phyloP scores from a whole-genome alignment of 2,888 invertebrate genomes.

The Thysanoteuthis rhombus region DNA sequence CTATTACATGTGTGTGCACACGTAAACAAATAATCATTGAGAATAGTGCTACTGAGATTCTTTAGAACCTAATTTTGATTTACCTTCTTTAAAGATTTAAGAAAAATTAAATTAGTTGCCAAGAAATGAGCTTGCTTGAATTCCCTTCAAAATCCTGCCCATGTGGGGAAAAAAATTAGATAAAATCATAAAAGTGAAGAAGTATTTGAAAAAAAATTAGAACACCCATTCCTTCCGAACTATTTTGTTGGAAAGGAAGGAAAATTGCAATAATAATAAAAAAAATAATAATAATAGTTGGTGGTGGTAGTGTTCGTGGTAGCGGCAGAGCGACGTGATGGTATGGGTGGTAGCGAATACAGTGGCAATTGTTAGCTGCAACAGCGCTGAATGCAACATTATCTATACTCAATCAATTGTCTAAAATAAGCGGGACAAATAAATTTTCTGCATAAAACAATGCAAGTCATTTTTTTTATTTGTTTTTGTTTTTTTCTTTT shows the following conservation, averaged over 20 bases:
- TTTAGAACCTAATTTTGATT: neutral
- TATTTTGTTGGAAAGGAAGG: too few species aligned
- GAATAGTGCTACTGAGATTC: neutral
- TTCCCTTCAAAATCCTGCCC: neutral
- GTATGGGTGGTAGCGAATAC: neutral
- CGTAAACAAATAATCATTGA: neutral
- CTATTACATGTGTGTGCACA: neutral
- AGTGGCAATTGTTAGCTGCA: slow-evolving; percentile 14
- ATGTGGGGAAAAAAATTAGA: neutral
- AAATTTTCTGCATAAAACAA: neutral
- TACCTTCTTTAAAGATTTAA: neutral
- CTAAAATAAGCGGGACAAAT: neutral
- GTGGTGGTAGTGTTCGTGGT: neutral
- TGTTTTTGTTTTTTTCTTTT: neutral
- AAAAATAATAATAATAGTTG: neutral
- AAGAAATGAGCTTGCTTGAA: neutral
- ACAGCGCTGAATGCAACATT: slow-evolving; percentile 21
- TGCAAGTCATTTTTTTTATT: neutral
- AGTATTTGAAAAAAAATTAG: too few species aligned
- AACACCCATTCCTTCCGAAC: too few species aligned
- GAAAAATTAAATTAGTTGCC: neutral
- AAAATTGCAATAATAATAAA: too few species aligned
- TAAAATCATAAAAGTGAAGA: neutral
- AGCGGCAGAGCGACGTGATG: neutral
- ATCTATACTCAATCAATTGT: neutral